Evolutionary conservation across 2,888 invertebrate genomes (phyloP).

Genomic region (Chrysopilus asiliformis): DNA sequence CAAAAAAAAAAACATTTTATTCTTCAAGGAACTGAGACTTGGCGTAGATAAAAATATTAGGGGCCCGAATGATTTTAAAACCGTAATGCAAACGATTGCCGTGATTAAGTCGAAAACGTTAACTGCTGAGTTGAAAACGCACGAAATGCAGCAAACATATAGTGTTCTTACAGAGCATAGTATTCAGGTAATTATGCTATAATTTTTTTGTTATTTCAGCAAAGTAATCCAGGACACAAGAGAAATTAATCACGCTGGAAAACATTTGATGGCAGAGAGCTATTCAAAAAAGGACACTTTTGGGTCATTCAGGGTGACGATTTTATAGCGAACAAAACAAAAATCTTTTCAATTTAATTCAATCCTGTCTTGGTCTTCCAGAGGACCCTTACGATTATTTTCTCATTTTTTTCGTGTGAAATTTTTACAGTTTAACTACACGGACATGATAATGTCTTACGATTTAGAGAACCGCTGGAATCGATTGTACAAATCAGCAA

Average conservation of each 20-base stretch:
- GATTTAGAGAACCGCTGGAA: constrained; percentile 56
- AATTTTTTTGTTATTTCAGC: no score
- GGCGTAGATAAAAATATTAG: constrained; percentile 65
- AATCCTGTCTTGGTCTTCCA: no score
- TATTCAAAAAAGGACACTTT: background rate
- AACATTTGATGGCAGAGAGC: background rate
- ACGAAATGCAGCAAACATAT: constrained; percentile 64
- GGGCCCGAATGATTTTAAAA: constrained; percentile 67
- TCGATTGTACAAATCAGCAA: constrained; percentile 49
- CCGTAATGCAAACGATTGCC: constrained; percentile 70
- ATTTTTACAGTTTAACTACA: constrained; percentile 30
- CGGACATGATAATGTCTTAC: constrained; percentile 38
- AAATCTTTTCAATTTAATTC: no score
- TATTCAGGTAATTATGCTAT: constrained; percentile 54
- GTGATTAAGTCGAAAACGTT: constrained; percentile 61
- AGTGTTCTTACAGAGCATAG: constrained; percentile 57
- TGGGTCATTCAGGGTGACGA: no score
- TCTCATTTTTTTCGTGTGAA: no score
- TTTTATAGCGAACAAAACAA: no score
- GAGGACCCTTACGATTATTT: no score
- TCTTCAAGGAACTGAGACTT: constrained; percentile 41
- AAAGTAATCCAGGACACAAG: no score
- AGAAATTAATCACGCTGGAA: background rate
- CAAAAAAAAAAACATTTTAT: no score
- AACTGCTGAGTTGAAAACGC: constrained; percentile 62